Base-by-base conservation (phyloP, 2,888 invertebrate genomes). In the Hymenopus coronatus region DNA sequence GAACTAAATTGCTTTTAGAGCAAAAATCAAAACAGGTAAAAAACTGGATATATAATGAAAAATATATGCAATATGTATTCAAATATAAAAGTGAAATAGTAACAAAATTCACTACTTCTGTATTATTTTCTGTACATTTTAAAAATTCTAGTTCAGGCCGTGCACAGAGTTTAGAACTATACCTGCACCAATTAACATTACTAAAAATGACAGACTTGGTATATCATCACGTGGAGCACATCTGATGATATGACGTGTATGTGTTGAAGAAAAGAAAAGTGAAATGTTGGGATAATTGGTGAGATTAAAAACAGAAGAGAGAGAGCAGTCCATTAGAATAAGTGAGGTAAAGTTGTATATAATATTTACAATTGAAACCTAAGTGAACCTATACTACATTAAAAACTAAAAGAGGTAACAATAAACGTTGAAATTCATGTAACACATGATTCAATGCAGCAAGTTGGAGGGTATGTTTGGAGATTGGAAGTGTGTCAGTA, bases 121-220 rank as follows among this genome's bases (percentile, higher is more conserved):
- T 70, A 70, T 20, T 40, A 14, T 20, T 70, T 70, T 70, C 54
- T 70, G 54, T 25, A 70, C 54, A 70, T 20, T 70, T 70, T 70
- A 70, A 70, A 70, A 70, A 70, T 70, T 15, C 54, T 70, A 70
- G 54, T 70, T 85, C 87, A 87, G 87, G 87, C 87, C 87, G 87
- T 87, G 87, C 87, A 87, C 87, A 87, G 8, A 82, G 15, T 87
- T 70, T 70, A 70, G 54, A 70, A 25, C 54, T 70, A 70, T 70
- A 70, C 54, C 54, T 70, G 54, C 54, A 70, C 25, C 25, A 70
- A 54, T 70, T 70, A 70, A 25, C 54, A 70, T 70, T 25, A 70
- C 54, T 20, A 70, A 70, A 70, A 20, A 25, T 70, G 54, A 70
- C 20, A 70, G 25, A 70, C 54, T 70, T 15, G 25, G 25, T 70